Evolutionary conservation across 2,888 invertebrate species (phyloP), one percentile per base, ranked within the genome.

Genomic region (Caenorhabditis imperialis): DNA sequence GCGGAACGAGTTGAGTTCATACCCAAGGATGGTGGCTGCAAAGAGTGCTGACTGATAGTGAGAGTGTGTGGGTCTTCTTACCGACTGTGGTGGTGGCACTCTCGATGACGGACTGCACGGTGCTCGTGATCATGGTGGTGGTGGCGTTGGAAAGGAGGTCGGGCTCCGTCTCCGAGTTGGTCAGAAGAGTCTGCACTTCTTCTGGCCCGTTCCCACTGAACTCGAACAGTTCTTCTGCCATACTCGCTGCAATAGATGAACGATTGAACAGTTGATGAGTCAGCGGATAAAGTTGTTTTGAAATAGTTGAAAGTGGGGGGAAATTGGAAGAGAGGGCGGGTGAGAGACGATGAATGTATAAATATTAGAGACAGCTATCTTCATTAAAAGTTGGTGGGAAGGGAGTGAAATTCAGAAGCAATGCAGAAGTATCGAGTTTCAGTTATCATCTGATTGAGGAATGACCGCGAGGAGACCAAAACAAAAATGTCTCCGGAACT

Each of bases 1-100:
- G 10, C 73, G 75, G 38, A 62, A 73, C 12, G 75, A 63, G 38
- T 77, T 75, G 12, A 76, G 72, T 16, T 51, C 16, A 53, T 77
- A 79, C 27, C 57, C 63, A 7, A 54, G 37, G 22, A 48, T 16
- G 5, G 61, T 45, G 18, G 55, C 60, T 55, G 54, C 1, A 57
- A 16, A 62, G 22, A 57, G 12, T 22, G 18, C 12, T 53, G 3
- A 53, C 14, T 51, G 4, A 18, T 33, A 16, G 23, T 30, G 18
- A 25, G 8, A 53, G n/a, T 53, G 22, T n/a, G 33, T 35, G 22
- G n/a, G 22, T 23, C n/a, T 22, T 40, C 48, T 45, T 37, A 65
- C 65, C 50, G 5, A 70, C 10, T 5, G 54, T 48, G 8, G 47
- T 60, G 3, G 60, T 61, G n/a, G 61, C 65, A 1, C 6, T 57